These are phyloP conservation scores for Xylota sylvarum DNA, from an alignment of 2,888 invertebrate species.

Conservation along the genomic window DNA sequence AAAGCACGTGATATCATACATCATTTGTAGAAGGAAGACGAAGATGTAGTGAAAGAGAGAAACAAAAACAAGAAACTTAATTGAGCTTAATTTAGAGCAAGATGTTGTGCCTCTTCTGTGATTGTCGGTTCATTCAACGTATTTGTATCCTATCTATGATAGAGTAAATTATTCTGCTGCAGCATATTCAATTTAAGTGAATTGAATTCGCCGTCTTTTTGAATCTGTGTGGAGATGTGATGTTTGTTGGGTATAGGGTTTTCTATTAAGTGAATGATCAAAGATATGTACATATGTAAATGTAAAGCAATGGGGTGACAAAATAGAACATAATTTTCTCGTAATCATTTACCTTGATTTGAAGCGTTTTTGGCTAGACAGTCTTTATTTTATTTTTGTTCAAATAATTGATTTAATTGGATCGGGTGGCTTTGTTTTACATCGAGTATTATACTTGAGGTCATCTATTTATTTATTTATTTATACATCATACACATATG, in stretches of 20 bases:
- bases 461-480: neutral
- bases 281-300: neutral
- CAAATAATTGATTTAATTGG: neutral
- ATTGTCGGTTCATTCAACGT: constrained; percentile 36
- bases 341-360: neutral
- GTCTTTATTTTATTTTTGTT: neutral
- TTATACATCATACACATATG: too few relatives aligned
- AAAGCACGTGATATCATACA: constrained; percentile 38
- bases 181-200: constrained; percentile 56
- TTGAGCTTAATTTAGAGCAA: constrained; percentile 53
- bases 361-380: neutral
- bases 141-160: constrained; percentile 45
- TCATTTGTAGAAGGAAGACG: neutral
- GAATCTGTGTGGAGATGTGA: neutral
- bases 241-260: neutral
- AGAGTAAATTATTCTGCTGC: constrained; percentile 51
- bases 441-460: too few relatives aligned
- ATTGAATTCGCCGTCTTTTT: constrained; percentile 41
- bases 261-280: neutral
- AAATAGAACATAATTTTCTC: neutral
- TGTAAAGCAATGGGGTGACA: neutral
- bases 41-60: neutral
- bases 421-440: too few relatives aligned
- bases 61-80: constrained; percentile 24
- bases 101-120: constrained; percentile 10